phyloP scores from a whole-genome alignment of 1,140 invertebrate species.

The Neoseiulus cucumeris region DNA sequence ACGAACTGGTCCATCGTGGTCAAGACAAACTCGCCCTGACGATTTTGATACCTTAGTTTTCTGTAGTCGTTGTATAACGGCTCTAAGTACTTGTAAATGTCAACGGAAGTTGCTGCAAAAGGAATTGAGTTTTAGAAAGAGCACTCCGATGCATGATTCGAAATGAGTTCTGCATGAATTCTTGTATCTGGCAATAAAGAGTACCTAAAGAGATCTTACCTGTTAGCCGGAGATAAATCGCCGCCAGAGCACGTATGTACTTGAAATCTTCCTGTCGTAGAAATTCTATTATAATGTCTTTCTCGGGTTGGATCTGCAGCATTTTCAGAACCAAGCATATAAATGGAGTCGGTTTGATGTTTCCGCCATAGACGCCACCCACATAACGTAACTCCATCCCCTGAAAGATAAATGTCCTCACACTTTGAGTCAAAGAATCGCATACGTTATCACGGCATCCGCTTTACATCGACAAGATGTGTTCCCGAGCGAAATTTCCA shows the following conservation, averaged over 20 bases:
- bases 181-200: no score
- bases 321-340: slow-evolving; percentile 92
- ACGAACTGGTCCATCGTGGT: slow-evolving; percentile 97
- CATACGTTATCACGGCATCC: no score
- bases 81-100: slow-evolving; percentile 96
- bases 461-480: no score
- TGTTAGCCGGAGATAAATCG: slow-evolving; percentile 84
- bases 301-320: slow-evolving; percentile 98
- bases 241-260: slow-evolving; percentile 83
- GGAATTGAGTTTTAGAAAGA: no score
- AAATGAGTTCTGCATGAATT: no score
- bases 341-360: slow-evolving; percentile 94
- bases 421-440: no score
- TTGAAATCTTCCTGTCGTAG: slow-evolving; percentile 99
- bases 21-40: slow-evolving; percentile 58
- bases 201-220: slow-evolving; percentile 31
- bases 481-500: no score
- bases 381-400: slow-evolving; percentile 71
- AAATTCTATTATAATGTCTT: slow-evolving; percentile 97
- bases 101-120: slow-evolving; percentile 44
- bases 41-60: slow-evolving; percentile 71
- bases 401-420: not conserved
- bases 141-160: no score
- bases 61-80: slow-evolving; percentile 93
- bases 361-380: slow-evolving; percentile 88